A percentile compares a stretch with the other conserved stretches of the same genome.
Conservation (phyloP, 1,140 invertebrate species). For the Drosophila lowei region DNA sequence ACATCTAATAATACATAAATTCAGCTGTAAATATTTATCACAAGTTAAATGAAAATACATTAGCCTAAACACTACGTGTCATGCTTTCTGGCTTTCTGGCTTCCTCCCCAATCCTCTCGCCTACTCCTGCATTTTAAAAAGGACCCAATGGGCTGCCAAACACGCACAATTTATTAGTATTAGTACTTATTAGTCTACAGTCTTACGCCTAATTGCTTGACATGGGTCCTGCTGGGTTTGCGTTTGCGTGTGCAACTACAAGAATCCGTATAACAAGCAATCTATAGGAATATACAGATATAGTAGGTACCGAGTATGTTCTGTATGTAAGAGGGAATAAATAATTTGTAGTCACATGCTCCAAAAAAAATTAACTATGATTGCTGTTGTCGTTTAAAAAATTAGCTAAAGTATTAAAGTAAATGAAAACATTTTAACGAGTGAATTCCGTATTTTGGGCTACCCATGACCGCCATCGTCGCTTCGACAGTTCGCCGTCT, state of each 20-base stretch:
- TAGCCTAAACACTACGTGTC: conserved; percentile 27
- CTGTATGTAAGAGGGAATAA: conserved; percentile 51
- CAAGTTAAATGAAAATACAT: conserved; percentile 43
- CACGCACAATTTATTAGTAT: conserved; percentile 20
- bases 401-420: conserved; percentile 56
- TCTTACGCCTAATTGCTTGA: conserved; percentile 34
- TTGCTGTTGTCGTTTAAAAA: conserved; percentile 24
- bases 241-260: conserved; percentile 55
- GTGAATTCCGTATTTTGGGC: conserved; percentile 72
- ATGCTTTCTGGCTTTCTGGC: not conserved
- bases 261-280: conserved; percentile 35
- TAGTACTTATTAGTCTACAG: conserved; percentile 26
- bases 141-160: conserved; percentile 25
- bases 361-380: conserved; percentile 56
- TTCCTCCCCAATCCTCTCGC: conserved; percentile 14
- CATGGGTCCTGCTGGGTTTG: conserved; percentile 21
- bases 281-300: conserved; percentile 61
- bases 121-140: not conserved
- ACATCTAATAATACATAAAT: conserved; percentile 47
- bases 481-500: conserved; percentile 16
- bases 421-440: conserved; percentile 51
- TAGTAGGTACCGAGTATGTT: conserved; percentile 37
- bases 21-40: conserved; percentile 49
- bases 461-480: conserved; percentile 21
- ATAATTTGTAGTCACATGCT: conserved; percentile 67